Conservation (phyloP, 2,888 invertebrate species). For the Cheilosia scutellata region DNA sequence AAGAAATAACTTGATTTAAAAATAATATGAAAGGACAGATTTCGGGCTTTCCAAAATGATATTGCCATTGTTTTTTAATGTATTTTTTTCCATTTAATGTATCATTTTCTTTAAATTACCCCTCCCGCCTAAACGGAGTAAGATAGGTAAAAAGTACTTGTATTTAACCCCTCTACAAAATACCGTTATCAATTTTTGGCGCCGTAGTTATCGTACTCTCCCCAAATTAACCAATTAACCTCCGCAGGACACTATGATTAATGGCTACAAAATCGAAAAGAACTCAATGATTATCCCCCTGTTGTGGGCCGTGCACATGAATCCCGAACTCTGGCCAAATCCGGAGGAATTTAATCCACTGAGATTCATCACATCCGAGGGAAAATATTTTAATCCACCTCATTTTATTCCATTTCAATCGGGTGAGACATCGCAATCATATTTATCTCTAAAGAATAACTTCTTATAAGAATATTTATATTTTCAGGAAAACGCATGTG, state of each 20-base stretch:
- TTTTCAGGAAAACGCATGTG: conserved; percentile 92
- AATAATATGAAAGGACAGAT: too few species aligned
- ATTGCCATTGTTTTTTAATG: too few species aligned
- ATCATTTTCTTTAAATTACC: too few species aligned
- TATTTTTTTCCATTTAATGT: too few species aligned
- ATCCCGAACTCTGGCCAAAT: conserved; percentile 87
- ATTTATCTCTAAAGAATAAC: not conserved
- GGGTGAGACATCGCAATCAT: conserved; percentile 85
- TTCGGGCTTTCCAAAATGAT: too few species aligned
- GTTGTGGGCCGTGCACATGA: conserved; percentile 92
- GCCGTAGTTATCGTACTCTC: too few species aligned
- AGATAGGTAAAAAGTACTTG: too few species aligned
- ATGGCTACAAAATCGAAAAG: conserved; percentile 88
- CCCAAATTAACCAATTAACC: too few species aligned
- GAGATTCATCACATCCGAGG: conserved; percentile 88
- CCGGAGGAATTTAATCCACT: conserved; percentile 89
- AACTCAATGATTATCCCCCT: conserved; percentile 91
- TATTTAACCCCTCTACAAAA: too few species aligned
- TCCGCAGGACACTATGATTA: conserved; percentile 86
- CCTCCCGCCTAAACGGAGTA: too few species aligned
- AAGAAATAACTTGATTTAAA: too few species aligned
- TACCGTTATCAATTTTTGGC: too few species aligned
- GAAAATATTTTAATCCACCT: conserved; percentile 87
- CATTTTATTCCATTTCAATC: conserved; percentile 93
- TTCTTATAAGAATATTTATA: not conserved